These are phyloP conservation scores for Battus philenor DNA, from an alignment of 1,140 invertebrate genomes.

Conservation along the genomic window DNA sequence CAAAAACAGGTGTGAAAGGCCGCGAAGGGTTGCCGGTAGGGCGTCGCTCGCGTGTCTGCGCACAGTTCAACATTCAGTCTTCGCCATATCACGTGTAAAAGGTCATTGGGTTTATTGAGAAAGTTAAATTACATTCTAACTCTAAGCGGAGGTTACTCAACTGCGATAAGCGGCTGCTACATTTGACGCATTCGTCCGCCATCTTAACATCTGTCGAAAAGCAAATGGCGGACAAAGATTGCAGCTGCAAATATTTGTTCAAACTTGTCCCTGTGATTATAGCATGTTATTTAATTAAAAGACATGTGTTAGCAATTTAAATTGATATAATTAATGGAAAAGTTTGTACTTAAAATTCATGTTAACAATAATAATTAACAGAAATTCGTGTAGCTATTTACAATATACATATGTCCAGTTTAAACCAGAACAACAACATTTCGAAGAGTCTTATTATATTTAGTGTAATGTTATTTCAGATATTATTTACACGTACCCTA, in stretches of 20 bases:
- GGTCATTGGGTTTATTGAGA: slow-evolving; percentile 1
- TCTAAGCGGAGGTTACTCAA: slow-evolving; percentile 1
- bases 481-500: no score
- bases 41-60: neutral
- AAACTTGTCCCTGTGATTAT: no score
- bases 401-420: no score
- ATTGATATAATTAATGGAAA: no score
- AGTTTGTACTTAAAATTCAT: no score
- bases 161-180: slow-evolving; percentile 1
- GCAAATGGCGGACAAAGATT: slow-evolving; percentile 1
- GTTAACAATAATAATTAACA: no score
- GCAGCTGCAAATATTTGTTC: slow-evolving; percentile 5
- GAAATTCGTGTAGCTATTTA: no score
- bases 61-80: neutral
- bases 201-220: slow-evolving; percentile 11
- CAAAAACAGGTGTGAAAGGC: neutral
- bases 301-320: no score
- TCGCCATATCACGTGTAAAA: neutral
- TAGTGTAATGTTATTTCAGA: no score
- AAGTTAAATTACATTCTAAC: slow-evolving; percentile 12
- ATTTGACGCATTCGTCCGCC: neutral
- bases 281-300: no score
- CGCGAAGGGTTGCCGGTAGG: neutral
- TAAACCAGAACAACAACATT: no score
- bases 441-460: no score